Percentiles rank a stretch among this genome's conserved stretches.
Conservation (phyloP, 2,797 vertebrate genomes). For the Pteropus rufus region DNA sequence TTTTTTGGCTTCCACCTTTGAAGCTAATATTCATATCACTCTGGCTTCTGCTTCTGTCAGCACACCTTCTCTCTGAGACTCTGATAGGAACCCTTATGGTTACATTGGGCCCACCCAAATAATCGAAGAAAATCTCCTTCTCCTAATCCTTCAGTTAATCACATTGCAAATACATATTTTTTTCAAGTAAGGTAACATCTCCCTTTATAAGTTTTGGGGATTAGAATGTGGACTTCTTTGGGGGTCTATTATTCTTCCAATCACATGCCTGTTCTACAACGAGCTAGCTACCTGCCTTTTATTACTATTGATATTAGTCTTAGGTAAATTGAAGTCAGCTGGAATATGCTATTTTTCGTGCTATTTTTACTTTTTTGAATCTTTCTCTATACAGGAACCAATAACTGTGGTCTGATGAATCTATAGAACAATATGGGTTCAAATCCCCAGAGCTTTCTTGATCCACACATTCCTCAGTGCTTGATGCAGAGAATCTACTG, state of each 20-base stretch:
- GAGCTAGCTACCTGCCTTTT: not conserved
- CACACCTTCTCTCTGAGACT: not conserved
- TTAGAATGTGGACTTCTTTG: not conserved
- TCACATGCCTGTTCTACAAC: not conserved
- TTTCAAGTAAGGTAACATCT: not conserved
- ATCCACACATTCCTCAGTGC: slow-evolving; percentile 32
- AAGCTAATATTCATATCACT: not conserved
- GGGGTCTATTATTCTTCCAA: not conserved
- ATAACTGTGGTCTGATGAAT: not conserved
- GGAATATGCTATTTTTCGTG: not conserved
- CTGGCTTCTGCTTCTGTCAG: not conserved
- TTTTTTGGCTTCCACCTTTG: not conserved
- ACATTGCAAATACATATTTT: not conserved
- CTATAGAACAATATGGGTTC: not conserved
- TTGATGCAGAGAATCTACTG: slow-evolving; percentile 33
- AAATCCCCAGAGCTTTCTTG: slow-evolving; percentile 8
- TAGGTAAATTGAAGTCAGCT: not conserved
- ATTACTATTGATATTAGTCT: not conserved
- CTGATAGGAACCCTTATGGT: not conserved
- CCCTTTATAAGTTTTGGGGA: not conserved
- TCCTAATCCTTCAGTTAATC: not conserved
- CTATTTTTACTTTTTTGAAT: slow-evolving; percentile 49
- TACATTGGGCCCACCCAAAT: not conserved
- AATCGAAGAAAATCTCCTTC: not conserved
- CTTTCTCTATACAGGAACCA: not conserved